Evolutionary conservation across 1,140 invertebrate genomes (phyloP), one percentile per base, ranked within the genome.

Genomic region (Lethrus apterus): DNA sequence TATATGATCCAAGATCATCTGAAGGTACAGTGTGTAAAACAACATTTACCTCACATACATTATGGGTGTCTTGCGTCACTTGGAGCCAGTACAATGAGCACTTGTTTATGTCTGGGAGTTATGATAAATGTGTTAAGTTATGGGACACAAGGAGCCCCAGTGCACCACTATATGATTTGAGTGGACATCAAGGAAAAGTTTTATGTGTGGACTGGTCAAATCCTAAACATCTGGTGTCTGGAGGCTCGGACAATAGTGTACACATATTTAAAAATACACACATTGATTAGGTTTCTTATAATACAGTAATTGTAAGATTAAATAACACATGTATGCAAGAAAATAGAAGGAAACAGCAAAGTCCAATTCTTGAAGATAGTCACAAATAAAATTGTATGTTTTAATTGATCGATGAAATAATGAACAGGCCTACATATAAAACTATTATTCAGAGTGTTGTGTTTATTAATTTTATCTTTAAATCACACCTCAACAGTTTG

Each of bases 61-160:
- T 87, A 21, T 98, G 93, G 94, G 86, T 98, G 1, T 83, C 87
- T 34, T 75, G 80, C 32, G 89, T 98, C 0, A 71, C 76, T 47
- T 99, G 96, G 95, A 93, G 89, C 0, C 80, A 74, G n/a, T 79
- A 75, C 0, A 73, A 87, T 52, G 82, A 92, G 61, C 73, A 91
- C 64, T 72, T 92, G 9, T 98, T 99, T 68, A 75, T 98, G 2
- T 97, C 93, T 8, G 93, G 90, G 2, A 83, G 88, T 10, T 92
- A 95, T 67, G 96, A 99, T 66, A 81, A 81, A 45, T 66, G 84
- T 23, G 78, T 96, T 15, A 98, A 98, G 70, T 68, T 98, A 23
- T 99, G 96, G 96, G 96, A 99, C 65, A 83, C 81, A 2, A 77
- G 94, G 69, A 93, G 93, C 66, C 83, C 91, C 0, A 90, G 89